Percentiles rank a stretch among this genome's conserved stretches.
Evolutionary conservation across 2,888 invertebrate genomes (phyloP).

Genomic region (Zaprionus lineosus): DNA sequence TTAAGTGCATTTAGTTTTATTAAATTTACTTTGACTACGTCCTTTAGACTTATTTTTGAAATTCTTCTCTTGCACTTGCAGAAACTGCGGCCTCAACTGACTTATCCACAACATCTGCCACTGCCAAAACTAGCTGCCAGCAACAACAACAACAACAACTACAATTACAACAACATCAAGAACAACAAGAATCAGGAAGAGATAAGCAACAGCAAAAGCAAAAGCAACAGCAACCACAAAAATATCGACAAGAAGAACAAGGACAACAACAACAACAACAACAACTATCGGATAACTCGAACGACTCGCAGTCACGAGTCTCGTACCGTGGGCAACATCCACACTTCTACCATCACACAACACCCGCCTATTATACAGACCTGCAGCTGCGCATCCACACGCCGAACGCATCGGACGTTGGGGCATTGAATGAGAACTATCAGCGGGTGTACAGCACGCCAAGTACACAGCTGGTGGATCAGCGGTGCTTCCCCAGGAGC

Average conservation of each 20-base stretch:
- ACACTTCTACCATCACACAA: constrained; percentile 79
- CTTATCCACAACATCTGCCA: constrained; percentile 83
- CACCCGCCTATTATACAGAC: constrained; percentile 81
- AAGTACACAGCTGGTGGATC: constrained; percentile 78
- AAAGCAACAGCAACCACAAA: constrained; percentile 64
- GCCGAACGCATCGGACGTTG: constrained; percentile 73
- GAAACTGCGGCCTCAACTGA: constrained; percentile 80
- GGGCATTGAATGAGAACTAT: constrained; percentile 81
- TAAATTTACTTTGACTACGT: constrained; percentile 20
- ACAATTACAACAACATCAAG: constrained; percentile 68
- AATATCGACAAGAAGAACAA: constrained; percentile 63
- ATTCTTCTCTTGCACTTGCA: constrained; percentile 48
- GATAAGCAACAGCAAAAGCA: constrained; percentile 1
- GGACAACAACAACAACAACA: constrained; percentile 75
- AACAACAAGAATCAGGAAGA: constrained; percentile 6
- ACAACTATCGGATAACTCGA: constrained; percentile 54
- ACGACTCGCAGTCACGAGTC: constrained; percentile 27
- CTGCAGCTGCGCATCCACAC: constrained; percentile 80
- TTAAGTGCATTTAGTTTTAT: constrained; percentile 36
- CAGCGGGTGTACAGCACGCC: constrained; percentile 81
- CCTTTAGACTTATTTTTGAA: background rate
- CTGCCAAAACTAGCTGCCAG: constrained; percentile 84
- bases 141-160: constrained; percentile 78
- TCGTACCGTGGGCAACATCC: constrained; percentile 81
- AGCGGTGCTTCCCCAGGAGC: constrained; percentile 79